Evolutionary conservation across 92 coral and sea anemone species (phyloP), one percentile per base, ranked within the genome.

Genomic region (Porites divaricata): DNA sequence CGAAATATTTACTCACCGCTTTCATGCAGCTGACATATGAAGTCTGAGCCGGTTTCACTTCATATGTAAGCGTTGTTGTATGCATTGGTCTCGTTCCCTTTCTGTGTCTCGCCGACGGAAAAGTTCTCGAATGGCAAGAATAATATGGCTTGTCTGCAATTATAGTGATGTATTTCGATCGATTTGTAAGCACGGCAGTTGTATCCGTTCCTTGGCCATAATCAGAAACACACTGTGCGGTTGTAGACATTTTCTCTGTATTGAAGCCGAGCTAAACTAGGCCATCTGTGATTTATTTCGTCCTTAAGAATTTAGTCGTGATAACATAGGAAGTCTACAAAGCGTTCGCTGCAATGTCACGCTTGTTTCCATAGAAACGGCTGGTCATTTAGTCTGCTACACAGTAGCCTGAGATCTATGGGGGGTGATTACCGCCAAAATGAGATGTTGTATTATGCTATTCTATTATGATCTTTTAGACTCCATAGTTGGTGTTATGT

Each of bases 61-160:
- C 97, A 6, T 92, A 84, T 9, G 92, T 90, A 45, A 96, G 78
- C 11, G 98, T 90, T 5, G 96, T 86, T 81, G 78, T 76, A 61
- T 96, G 98, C 92, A 91, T 83, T 15, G 98, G 97, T 83, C 98
- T 90, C 5, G 94, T 74, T 35, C 99, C 99, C 62, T 89, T 92
- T 70, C 93, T 86, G 79, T 86, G 86, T 63, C 84, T 66, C 6
- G 85, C 53, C 35, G 74, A 75, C 45, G 81, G 87, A 76, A 74
- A 83, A 14, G 88, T 83, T 79, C 88, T 91, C 70, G 90, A 77
- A 89, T 91, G 92, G 64, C 98, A 90, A n/a, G 91, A 78, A 58
- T 72, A 83, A 53, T 81, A 95, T 17, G 99, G 99, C 81, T 92
- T 92, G 76, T 93, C 98, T 23, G 98, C 85, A 15, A 96, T 94